Evolutionary conservation across 2,797 vertebrate species (phyloP).

Genomic region (Pogoniulus pusillus): DNA sequence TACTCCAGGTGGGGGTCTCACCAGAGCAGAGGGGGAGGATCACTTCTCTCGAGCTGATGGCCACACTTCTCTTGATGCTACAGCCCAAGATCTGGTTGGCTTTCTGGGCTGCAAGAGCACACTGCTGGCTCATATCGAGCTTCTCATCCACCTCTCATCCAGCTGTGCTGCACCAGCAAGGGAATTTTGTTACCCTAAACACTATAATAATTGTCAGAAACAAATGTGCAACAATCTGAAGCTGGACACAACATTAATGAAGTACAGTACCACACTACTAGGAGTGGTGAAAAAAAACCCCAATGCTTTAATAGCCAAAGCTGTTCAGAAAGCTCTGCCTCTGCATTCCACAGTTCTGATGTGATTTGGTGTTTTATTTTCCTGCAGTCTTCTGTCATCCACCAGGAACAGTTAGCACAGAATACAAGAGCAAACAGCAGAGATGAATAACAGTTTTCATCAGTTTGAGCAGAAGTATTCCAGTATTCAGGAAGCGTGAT

Average conservation of each 20-base stretch:
- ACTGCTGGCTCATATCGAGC: too few species aligned
- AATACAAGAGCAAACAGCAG: background rate
- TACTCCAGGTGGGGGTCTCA: too few species aligned
- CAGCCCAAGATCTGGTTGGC: too few species aligned
- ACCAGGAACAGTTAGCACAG: background rate
- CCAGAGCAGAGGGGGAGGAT: too few species aligned
- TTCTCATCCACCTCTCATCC: background rate
- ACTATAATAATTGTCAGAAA: background rate
- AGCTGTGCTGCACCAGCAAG: rapidly evolving
- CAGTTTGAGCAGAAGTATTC: background rate
- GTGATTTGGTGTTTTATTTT: background rate
- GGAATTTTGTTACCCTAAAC: background rate
- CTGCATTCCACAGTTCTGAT: background rate
- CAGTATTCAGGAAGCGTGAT: rapidly evolving
- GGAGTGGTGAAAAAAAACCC: background rate
- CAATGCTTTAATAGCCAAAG: background rate
- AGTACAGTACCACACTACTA: background rate
- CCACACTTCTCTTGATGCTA: too few species aligned
- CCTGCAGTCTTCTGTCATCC: background rate
- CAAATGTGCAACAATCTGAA: background rate
- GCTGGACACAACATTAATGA: background rate
- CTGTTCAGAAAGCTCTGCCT: background rate
- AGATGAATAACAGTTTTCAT: background rate
- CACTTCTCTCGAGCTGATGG: too few species aligned
- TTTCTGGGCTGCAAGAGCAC: too few species aligned